Evolutionary conservation across 2,888 invertebrate genomes (phyloP), one percentile per base, ranked within the genome.

Genomic region (Apodemia duryi): DNA sequence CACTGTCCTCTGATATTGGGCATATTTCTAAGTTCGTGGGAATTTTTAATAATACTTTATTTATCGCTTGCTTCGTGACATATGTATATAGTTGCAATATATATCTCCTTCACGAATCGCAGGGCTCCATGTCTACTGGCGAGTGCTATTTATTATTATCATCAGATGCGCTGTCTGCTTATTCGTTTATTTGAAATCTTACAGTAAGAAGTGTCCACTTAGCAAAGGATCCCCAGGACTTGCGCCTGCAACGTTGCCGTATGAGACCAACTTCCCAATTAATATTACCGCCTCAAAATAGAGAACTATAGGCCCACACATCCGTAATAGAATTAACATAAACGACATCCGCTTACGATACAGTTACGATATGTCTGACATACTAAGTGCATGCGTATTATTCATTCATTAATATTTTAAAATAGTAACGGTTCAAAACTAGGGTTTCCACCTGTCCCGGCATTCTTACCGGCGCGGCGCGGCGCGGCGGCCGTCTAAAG

Each of bases 311-410:
- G n/a, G 51, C 51, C 21, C n/a, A 46, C 21, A 51, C 51, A 35
- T 60, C 60, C 60, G 60, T 32, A 35, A 60, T 60, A 51, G 51
- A 21, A 60, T 60, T 60, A n/a, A 60, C 60, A 60, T 60, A 60
- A 29, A 35, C 60, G 35, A 60, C 60, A 60, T 60, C 60, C 60
- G 60, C 35, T 35, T 35, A 60, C 60, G 60, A 60, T 32, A 60
- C 60, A 11, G 60, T 60, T 60, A 60, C 60, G 60, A 35, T 60
- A 60, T 35, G 60, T 32, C 60, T n/a, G 35, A 60, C 60, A 60
- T 60, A 60, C n/a, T 60, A 60, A 60, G n/a, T 60, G 7, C n/a
- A 35, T 35, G 21, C 28, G 21, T 54, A 10, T 54, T 32, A 60
- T 35, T 60, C 35, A 60, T 60, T 60, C 57, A 60, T 60, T 13